Percentiles rank a stretch among this genome's conserved stretches.
These are phyloP conservation scores for Plotosus lineatus DNA, from an alignment of 2,113 vertebrate genomes.

Conservation along the genomic window DNA sequence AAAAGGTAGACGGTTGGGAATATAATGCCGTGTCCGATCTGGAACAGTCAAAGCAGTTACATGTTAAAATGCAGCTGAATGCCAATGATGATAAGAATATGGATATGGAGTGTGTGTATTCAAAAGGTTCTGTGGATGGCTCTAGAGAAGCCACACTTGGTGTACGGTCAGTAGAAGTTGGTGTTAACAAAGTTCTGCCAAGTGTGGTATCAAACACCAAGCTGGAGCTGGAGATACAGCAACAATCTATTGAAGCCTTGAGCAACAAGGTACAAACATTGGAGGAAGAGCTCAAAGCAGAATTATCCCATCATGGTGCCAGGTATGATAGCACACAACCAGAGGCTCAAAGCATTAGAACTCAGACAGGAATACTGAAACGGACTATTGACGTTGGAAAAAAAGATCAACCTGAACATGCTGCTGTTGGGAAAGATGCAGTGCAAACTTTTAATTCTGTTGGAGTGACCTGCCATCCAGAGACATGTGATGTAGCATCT, in stretches of 20 bases:
- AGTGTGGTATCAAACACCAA: constrained; percentile 78
- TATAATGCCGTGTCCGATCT: constrained; percentile 72
- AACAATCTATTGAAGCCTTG: constrained; percentile 82
- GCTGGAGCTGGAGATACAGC: constrained; percentile 84
- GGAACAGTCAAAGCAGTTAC: constrained; percentile 82
- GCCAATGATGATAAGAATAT: constrained; percentile 73
- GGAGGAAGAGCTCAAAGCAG: constrained; percentile 86
- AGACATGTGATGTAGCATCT: constrained; percentile 46
- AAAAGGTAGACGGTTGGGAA: constrained; percentile 66
- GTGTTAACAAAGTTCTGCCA: constrained; percentile 82
- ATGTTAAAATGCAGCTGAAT: constrained; percentile 82
- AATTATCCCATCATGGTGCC: constrained; percentile 85
- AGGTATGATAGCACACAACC: constrained; percentile 78
- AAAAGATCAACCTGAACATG: constrained; percentile 70
- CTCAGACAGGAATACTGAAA: constrained; percentile 70
- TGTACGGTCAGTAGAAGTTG: constrained; percentile 68
- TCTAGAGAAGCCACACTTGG: constrained; percentile 71
- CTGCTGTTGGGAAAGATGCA: constrained; percentile 73
- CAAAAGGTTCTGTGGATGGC: constrained; percentile 61
- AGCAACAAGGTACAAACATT: constrained; percentile 84
- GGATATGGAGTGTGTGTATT: constrained; percentile 58
- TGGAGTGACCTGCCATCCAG: constrained; percentile 73
- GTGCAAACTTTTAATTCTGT: constrained; percentile 53
- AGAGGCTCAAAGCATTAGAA: constrained; percentile 65
- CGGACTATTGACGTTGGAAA: constrained; percentile 80